phyloP scores from a whole-genome alignment of 2,113 vertebrate genomes.

The Pelvicachromis taeniatus region DNA sequence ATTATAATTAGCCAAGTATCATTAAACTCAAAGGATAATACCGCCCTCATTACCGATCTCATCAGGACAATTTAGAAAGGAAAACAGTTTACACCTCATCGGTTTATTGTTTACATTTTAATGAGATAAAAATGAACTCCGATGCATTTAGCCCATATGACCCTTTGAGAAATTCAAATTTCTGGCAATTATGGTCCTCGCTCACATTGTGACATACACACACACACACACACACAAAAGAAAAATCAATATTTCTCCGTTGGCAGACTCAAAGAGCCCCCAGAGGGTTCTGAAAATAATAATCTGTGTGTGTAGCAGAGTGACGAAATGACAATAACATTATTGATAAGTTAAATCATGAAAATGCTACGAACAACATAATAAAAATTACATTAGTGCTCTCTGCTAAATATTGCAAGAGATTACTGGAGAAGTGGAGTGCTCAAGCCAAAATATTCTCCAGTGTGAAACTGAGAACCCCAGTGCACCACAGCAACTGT shows the following conservation, averaged over 20 bases:
- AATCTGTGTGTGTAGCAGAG: background rate
- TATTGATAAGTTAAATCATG: background rate
- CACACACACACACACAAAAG: no score
- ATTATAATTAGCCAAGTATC: conserved; percentile 46
- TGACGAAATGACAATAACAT: background rate
- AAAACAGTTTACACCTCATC: conserved; percentile 38
- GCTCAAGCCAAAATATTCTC: background rate
- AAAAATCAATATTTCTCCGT: background rate
- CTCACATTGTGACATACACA: background rate
- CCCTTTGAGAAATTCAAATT: background rate
- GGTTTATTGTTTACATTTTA: conserved; percentile 40
- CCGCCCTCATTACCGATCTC: conserved; percentile 16
- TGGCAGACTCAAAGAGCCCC: background rate
- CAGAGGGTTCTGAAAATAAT: background rate
- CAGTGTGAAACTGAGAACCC: background rate
- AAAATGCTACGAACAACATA: background rate
- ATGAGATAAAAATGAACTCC: conserved; percentile 16
- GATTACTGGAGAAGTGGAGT: background rate
- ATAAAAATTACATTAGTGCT: background rate
- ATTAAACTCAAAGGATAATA: conserved; percentile 45
- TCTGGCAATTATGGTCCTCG: background rate
- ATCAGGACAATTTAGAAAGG: conserved; percentile 16
- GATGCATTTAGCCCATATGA: background rate
- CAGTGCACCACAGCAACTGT: background rate
- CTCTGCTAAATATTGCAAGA: background rate